These are phyloP conservation scores for Dromococcyx pavoninus DNA, from an alignment of 2,797 vertebrate genomes.

Conservation along the genomic window DNA sequence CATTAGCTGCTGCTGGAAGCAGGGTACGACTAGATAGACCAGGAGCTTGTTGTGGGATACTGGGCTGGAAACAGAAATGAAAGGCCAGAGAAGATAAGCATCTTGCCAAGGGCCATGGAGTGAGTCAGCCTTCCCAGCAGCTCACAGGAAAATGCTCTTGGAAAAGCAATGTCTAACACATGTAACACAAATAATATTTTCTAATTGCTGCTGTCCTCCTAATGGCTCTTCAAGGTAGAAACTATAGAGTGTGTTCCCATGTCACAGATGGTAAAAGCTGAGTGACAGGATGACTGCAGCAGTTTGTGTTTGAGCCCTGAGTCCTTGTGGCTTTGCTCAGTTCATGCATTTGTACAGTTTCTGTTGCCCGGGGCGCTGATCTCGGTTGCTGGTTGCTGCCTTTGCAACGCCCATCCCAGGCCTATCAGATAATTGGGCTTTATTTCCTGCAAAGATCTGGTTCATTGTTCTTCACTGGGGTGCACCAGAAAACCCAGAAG, in stretches of 20 bases:
- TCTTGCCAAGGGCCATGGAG: not conserved
- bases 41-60: not conserved
- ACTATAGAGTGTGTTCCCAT: not conserved
- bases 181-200: not conserved
- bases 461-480: not conserved
- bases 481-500: constrained; percentile 1
- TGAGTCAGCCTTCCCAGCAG: not conserved
- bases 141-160: not conserved
- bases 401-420: not conserved
- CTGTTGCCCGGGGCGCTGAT: not conserved
- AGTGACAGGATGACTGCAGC: not conserved
- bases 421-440: not conserved
- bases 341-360: not conserved
- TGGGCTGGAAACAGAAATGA: not conserved
- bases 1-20: constrained; percentile 35
- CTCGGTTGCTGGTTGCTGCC: rapidly evolving
- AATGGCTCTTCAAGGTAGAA: not conserved
- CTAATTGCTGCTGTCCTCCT: not conserved
- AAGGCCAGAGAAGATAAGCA: not conserved
- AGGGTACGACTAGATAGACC: not conserved
- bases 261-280: not conserved
- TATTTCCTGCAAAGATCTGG: not conserved
- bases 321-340: not conserved
- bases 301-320: not conserved
- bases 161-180: not conserved